Evolutionary conservation across 2,888 invertebrate species (phyloP).

Genomic region (Smittia aterrima): DNA sequence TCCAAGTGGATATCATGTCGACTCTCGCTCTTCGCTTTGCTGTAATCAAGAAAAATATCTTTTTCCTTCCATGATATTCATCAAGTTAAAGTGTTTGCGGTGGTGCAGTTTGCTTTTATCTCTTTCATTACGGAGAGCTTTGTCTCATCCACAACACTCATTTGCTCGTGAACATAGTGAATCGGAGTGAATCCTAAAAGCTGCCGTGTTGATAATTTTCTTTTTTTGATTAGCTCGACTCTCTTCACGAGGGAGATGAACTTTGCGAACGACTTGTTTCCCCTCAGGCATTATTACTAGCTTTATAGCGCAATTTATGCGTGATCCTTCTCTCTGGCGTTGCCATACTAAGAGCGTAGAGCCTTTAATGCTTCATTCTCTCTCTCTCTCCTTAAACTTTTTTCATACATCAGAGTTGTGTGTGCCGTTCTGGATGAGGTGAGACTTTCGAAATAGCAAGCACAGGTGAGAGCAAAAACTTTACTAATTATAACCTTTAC

Average conservation of each 20-base stretch:
- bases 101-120: slow-evolving; percentile 12
- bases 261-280: not conserved
- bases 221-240: slow-evolving; percentile 14
- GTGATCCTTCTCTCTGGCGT: not conserved
- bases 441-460: not conserved
- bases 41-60: slow-evolving; percentile 16
- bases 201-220: not conserved
- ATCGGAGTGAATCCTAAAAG: not conserved
- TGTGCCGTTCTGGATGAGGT: not conserved
- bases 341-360: not conserved
- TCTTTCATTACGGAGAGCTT: not conserved
- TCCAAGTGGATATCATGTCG: not conserved
- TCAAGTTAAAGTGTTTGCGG: slow-evolving; percentile 13
- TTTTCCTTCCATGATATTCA: slow-evolving; percentile 1
- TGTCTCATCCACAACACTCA: not conserved
- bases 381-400: not conserved
- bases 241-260: not conserved
- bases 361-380: slow-evolving; percentile 19
- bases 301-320: slow-evolving; percentile 17
- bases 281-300: slow-evolving; percentile 1
- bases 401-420: slow-evolving; percentile 9
- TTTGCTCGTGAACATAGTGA: not conserved
- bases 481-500: slow-evolving; percentile 17
- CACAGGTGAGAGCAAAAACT: slow-evolving; percentile 35
- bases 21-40: not conserved